Base-by-base conservation (phyloP, 2,113 vertebrate species). In the Panthera leo region DNA sequence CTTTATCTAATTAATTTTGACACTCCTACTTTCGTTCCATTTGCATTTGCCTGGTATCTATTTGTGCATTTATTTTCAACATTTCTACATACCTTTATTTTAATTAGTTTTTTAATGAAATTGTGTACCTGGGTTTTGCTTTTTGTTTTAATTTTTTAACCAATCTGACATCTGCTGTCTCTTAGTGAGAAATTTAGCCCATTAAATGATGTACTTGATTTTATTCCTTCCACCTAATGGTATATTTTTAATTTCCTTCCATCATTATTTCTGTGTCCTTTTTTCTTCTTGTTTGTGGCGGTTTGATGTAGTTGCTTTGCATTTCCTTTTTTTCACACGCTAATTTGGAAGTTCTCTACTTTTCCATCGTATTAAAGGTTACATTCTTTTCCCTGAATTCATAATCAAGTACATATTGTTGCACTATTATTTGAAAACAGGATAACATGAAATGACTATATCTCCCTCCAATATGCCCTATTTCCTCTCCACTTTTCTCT, bases 331-430 rank as follows among this genome's bases (percentile, higher is more conserved):
- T 86, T 61, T 61, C 58, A 29, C 65, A 21, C 92, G 76, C 80
- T 80, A 95, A 23, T 88, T 75, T 67, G 70, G 85, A 94, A 90
- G n/a, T 65, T 90, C 75, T 92, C 82, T 79, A 39, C 85, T 96
- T 97, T 79, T 87, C 55, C 80, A 80, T 78, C 91, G 80, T 51
- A 73, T 86, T 84, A 94, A 95, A 95, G 89, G 67, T 97, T 96
- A 85, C 85, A 94, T 92, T 94, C 80, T 94, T 96, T 94, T 63
- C 21, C 34, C n/a, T 78, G 67, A 73, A 36, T 94, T 92, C 82
- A 65, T 91, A 94, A 94, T 96, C 70, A 93, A 80, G 67, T 75
- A 11, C 86, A 95, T 94, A 82, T 67, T 94, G 63, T 42, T 85
- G 61, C 84, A 25, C 68, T 76, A 18, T 92, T 94, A 87, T 58